A percentile compares a stretch with the other conserved stretches of the same genome.
Evolutionary conservation across 1,140 invertebrate species (phyloP).

Genomic region (Drosophila eugracilis): DNA sequence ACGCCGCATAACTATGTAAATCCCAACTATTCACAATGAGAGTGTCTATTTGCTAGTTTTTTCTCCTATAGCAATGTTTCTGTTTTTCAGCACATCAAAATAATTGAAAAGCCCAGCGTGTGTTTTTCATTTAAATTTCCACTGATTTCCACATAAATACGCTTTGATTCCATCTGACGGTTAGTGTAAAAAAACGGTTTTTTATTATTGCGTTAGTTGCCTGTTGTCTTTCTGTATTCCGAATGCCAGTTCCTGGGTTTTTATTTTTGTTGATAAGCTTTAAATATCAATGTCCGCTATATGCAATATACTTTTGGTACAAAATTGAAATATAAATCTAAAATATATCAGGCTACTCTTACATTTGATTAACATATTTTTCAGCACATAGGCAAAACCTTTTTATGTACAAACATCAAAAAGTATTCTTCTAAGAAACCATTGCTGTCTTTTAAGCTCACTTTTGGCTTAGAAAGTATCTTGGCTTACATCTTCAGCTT

Average conservation of each 20-base stretch:
- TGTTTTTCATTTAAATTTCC: neutral
- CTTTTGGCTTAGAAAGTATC: neutral
- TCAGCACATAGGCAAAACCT: neutral
- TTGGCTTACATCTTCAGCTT: constrained; percentile 5
- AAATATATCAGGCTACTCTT: too few relatives aligned
- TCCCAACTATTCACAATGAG: too few relatives aligned
- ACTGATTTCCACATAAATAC: neutral
- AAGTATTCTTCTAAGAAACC: constrained; percentile 6
- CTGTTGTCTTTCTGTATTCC: too few relatives aligned
- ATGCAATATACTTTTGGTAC: neutral
- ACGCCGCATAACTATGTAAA: too few relatives aligned
- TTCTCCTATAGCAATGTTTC: too few relatives aligned
- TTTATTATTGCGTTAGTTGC: too few relatives aligned
- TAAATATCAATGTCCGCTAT: neutral
- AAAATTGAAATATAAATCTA: neutral
- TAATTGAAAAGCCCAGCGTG: too few relatives aligned
- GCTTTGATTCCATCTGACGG: neutral
- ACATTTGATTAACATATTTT: constrained; percentile 9
- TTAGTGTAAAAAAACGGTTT: neutral
- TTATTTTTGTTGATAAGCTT: neutral
- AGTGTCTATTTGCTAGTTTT: too few relatives aligned
- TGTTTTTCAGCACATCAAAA: too few relatives aligned
- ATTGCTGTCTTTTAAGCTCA: neutral
- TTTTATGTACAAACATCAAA: neutral
- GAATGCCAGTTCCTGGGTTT: too few relatives aligned